Evolutionary conservation across 2,797 vertebrate species (phyloP), one percentile per base, ranked within the genome.

Genomic region (Pipistrellus kuhlii): DNA sequence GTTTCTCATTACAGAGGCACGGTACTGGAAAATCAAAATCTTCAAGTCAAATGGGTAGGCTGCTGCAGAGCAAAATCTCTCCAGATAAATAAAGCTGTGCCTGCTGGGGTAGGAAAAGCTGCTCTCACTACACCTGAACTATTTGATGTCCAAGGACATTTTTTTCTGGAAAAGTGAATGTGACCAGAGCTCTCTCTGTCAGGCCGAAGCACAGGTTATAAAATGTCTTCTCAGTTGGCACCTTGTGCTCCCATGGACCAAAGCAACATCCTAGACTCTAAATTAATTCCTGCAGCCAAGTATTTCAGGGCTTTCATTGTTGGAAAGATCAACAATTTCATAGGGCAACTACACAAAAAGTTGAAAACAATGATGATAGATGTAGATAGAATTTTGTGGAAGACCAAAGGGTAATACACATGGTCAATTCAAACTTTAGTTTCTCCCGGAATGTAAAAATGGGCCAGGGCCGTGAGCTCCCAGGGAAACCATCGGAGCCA

Each of bases 1-100:
- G 97, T 98, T 97, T 96, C 97, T 96, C 98, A 98, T 95, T 91
- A 89, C 69, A 72, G 81, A 97, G 15, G 78, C 66, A 41, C 38
- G 78, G 88, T 85, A 95, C 73, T 53, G 83, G 25, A 96, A 46
- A 68, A 32, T 88, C 76, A 83, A 95, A 93, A 94, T 90, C 94
- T 97, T 87, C 81, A 66, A 90, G 73, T 95, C 1, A 5, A 90
- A 96, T 68, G 94, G 71, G 75, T 73, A 93, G 85, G n/a, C 38
- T 2, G 15, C 44, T 78, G 62, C 55, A 25, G 30, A 95, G 94
- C 96, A 73, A 38, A 91, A 38, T 51, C 64, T 78, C 85, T 69
- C 62, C 1, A 75, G 86, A 86, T 97, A 53, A 96, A 96, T 92
- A 97, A 90, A 7, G 0, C 12, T 17, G 38, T 25, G 4, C 17